Evolutionary conservation across 1,140 invertebrate genomes (phyloP).

Genomic region (Bemisia tabaci): DNA sequence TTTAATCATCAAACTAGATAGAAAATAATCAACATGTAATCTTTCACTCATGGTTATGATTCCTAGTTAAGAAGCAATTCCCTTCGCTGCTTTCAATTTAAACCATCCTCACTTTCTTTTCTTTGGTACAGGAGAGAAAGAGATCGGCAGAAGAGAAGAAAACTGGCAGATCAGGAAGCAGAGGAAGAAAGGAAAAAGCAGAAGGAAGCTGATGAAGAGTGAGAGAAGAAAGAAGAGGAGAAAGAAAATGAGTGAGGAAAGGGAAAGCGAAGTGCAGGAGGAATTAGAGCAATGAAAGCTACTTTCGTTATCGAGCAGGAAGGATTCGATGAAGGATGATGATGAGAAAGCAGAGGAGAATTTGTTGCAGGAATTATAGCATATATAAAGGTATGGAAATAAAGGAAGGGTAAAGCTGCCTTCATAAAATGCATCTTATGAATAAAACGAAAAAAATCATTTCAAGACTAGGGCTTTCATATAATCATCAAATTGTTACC

Average conservation of each 20-base stretch:
- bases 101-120: too few relatives aligned
- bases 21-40: too few relatives aligned
- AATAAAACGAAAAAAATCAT: too few relatives aligned
- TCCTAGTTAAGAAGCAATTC: too few relatives aligned
- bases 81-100: too few relatives aligned
- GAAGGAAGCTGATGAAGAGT: slow-evolving; percentile 44
- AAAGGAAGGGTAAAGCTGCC: slow-evolving; percentile 3
- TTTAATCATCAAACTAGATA: too few relatives aligned
- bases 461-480: too few relatives aligned
- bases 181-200: slow-evolving; percentile 56
- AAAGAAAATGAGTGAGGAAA: slow-evolving; percentile 53
- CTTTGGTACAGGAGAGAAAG: slow-evolving; percentile 42
- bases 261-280: slow-evolving; percentile 52
- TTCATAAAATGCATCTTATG: too few relatives aligned
- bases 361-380: slow-evolving; percentile 62
- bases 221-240: slow-evolving; percentile 47
- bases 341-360: slow-evolving; percentile 47
- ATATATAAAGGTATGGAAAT: slow-evolving; percentile 54
- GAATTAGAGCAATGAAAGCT: slow-evolving; percentile 84
- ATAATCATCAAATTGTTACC: too few relatives aligned
- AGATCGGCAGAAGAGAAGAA: slow-evolving; percentile 54
- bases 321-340: slow-evolving; percentile 62
- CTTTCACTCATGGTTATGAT: too few relatives aligned
- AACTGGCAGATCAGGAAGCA: slow-evolving; percentile 46
- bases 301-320: slow-evolving; percentile 84